A percentile compares a stretch with the other conserved stretches of the same genome.
These are phyloP conservation scores for Mizuhopecten yessoensis DNA, from an alignment of 1,140 invertebrate species.

Conservation along the genomic window DNA sequence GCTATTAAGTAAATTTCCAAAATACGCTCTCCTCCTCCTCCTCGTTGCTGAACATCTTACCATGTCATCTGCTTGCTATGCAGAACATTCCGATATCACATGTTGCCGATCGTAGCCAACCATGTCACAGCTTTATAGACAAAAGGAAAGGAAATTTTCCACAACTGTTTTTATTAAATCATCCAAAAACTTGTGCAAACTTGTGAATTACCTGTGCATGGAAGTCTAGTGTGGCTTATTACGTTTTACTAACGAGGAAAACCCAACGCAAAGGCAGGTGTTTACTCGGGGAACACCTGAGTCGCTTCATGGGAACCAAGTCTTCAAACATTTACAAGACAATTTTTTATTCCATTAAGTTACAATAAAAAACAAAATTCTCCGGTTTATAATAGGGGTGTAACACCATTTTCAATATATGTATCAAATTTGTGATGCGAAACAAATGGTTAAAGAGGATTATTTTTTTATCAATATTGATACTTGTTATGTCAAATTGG, in stretches of 20 bases:
- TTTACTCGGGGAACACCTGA: background rate
- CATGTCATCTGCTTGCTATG: constrained; percentile 15
- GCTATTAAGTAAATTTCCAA: constrained; percentile 39
- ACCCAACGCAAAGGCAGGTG: background rate
- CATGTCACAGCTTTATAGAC: constrained; percentile 25
- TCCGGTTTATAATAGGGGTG: constrained; percentile 19
- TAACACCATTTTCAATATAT: background rate
- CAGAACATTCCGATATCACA: constrained; percentile 12
- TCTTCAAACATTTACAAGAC: background rate
- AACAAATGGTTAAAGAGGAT: background rate
- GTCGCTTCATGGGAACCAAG: background rate
- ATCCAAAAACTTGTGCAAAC: constrained; percentile 22
- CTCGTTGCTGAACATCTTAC: background rate
- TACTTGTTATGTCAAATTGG: background rate
- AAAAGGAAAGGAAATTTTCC: constrained; percentile 39
- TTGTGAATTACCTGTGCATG: background rate
- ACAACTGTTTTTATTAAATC: constrained; percentile 35
- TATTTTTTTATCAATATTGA: background rate
- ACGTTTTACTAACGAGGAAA: constrained; percentile 5
- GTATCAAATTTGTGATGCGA: too few species aligned
- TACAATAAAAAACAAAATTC: background rate
- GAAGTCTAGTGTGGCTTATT: background rate
- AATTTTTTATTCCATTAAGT: background rate
- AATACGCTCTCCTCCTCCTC: background rate
- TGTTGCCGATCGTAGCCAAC: background rate